These are phyloP conservation scores for Nestor notabilis DNA, from an alignment of 2,113 vertebrate genomes.

Conservation along the genomic window DNA sequence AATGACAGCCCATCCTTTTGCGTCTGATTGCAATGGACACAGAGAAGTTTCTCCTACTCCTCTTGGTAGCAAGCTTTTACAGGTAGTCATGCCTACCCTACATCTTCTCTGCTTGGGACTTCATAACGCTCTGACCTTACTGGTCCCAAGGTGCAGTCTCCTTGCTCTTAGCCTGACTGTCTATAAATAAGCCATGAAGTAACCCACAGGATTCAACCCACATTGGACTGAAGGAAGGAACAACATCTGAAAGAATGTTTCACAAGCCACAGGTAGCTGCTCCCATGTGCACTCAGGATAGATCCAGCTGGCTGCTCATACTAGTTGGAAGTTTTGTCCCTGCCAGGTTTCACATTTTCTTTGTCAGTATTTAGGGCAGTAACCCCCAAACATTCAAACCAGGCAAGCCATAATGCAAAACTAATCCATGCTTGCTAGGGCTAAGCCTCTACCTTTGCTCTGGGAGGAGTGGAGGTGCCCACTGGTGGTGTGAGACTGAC, in stretches of 20 bases:
- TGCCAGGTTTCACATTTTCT: neutral
- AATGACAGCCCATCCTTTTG: neutral
- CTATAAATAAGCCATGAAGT: neutral
- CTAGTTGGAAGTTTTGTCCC: neutral
- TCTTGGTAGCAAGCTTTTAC: neutral
- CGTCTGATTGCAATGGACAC: neutral
- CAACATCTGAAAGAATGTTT: neutral
- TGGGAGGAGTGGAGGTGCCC: neutral
- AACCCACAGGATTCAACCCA: neutral
- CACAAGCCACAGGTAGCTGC: neutral
- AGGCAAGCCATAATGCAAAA: neutral
- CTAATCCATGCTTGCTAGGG: neutral
- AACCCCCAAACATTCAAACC: neutral
- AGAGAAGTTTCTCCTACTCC: neutral
- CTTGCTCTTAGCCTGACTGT: neutral
- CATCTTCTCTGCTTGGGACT: neutral
- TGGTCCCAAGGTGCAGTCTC: rapidly evolving
- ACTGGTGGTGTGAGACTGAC: neutral
- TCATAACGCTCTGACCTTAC: neutral
- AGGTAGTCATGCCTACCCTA: neutral
- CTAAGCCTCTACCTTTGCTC: neutral
- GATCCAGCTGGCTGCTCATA: neutral
- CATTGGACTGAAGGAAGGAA: neutral
- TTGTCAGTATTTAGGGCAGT: neutral
- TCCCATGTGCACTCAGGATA: rapidly evolving